Conservation (phyloP, 2,113 vertebrate genomes). For the Alces alces region DNA sequence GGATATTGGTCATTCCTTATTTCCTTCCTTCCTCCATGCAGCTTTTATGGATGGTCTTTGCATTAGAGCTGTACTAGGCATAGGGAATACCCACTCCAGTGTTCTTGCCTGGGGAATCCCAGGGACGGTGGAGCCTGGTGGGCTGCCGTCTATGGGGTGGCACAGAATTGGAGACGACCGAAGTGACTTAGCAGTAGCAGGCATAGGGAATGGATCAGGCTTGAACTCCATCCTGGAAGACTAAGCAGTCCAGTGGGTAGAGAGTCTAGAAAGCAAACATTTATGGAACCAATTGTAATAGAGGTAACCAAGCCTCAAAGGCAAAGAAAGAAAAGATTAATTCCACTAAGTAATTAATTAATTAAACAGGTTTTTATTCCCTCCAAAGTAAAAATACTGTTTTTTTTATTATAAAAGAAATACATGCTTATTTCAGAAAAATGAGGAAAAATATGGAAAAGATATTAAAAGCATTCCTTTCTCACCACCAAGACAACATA, state of each 20-base stretch:
- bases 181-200: not conserved
- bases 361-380: not conserved
- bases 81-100: too few relatives aligned
- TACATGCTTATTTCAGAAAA: not conserved
- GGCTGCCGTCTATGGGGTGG: too few relatives aligned
- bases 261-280: not conserved
- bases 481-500: not conserved
- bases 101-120: too few relatives aligned
- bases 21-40: not conserved
- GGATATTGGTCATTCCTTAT: not conserved
- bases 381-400: not conserved
- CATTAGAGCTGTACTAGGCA: not conserved
- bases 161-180: too few relatives aligned
- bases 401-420: not conserved
- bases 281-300: not conserved
- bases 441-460: not conserved
- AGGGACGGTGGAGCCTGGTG: too few relatives aligned
- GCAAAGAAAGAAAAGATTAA: not conserved
- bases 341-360: not conserved
- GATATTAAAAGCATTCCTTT: constrained; percentile 1
- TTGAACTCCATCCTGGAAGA: not conserved
- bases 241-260: not conserved
- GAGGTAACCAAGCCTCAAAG: not conserved
- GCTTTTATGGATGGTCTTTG: not conserved
- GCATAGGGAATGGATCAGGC: not conserved